A percentile compares a stretch with the other conserved stretches of the same genome.
phyloP scores from a whole-genome alignment of 2,113 vertebrate species.

The Loxodonta africana region DNA sequence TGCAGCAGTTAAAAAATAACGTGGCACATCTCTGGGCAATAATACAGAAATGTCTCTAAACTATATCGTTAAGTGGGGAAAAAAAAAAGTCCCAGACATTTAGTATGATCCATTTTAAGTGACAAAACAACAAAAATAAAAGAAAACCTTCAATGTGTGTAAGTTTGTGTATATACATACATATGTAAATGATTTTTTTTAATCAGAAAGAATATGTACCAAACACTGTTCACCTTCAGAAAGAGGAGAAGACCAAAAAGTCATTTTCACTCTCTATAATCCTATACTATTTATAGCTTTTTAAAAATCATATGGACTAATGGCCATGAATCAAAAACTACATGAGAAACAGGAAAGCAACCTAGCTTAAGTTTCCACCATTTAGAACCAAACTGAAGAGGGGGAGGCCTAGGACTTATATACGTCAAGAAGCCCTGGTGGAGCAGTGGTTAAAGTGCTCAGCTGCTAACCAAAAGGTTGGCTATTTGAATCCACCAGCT shows the following conservation, averaged over 20 bases:
- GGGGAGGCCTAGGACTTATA: neutral
- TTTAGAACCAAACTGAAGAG: conserved; percentile 2
- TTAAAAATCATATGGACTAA: neutral
- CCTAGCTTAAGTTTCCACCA: neutral
- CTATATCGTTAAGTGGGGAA: neutral
- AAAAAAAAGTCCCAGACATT: neutral
- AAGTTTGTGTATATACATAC: no score
- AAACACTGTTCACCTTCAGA: conserved; percentile 10
- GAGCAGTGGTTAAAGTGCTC: no score
- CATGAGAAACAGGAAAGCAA: conserved; percentile 11
- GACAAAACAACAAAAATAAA: conserved; percentile 39
- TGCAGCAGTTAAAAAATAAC: conserved; percentile 6
- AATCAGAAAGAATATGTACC: neutral
- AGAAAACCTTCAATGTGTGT: neutral
- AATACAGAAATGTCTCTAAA: conserved; percentile 12
- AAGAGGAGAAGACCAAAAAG: neutral
- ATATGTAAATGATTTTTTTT: neutral
- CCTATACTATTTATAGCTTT: neutral
- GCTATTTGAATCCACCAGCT: no score
- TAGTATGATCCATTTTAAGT: conserved; percentile 38
- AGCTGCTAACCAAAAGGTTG: no score
- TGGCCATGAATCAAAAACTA: conserved; percentile 3
- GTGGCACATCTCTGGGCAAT: neutral
- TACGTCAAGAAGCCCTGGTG: neutral
- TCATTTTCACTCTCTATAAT: neutral